These are phyloP conservation scores for Urocyon cinereoargenteus DNA, from an alignment of 2,797 vertebrate genomes.

Conservation along the genomic window DNA sequence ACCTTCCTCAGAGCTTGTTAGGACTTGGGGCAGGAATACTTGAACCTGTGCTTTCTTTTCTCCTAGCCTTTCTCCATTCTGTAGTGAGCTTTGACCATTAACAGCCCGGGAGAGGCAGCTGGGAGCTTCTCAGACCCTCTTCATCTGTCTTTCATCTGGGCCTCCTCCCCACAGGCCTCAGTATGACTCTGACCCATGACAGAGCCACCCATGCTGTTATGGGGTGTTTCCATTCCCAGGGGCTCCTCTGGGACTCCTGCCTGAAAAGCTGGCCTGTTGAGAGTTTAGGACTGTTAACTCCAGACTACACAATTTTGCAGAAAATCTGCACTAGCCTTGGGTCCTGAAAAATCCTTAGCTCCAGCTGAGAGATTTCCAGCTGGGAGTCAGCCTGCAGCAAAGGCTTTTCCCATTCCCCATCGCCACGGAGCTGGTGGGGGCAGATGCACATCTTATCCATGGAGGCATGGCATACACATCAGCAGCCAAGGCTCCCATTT, in stretches of 20 bases:
- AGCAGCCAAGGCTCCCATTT: neutral
- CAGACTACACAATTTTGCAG: neutral
- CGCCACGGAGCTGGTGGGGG: neutral
- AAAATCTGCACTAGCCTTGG: fast-evolving
- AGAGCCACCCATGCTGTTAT: fast-evolving
- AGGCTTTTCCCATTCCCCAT: fast-evolving
- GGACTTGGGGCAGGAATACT: no score
- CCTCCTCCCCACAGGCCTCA: fast-evolving
- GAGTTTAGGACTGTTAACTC: neutral
- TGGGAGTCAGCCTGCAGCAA: neutral
- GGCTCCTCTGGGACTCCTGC: neutral
- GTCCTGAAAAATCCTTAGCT: neutral
- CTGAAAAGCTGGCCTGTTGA: fast-evolving
- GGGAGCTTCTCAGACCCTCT: neutral
- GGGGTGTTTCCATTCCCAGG: fast-evolving
- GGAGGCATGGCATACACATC: fast-evolving
- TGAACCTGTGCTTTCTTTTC: fast-evolving
- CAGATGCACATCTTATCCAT: neutral
- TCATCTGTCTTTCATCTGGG: neutral
- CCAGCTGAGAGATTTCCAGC: neutral
- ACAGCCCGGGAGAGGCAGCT: neutral
- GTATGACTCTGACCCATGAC: neutral
- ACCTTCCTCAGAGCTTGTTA: neutral
- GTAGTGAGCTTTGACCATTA: neutral
- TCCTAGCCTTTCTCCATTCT: neutral